A percentile compares a stretch with the other conserved stretches of the same genome.
Conservation (phyloP, 1,140 invertebrate species). For the Ruditapes philippinarum region DNA sequence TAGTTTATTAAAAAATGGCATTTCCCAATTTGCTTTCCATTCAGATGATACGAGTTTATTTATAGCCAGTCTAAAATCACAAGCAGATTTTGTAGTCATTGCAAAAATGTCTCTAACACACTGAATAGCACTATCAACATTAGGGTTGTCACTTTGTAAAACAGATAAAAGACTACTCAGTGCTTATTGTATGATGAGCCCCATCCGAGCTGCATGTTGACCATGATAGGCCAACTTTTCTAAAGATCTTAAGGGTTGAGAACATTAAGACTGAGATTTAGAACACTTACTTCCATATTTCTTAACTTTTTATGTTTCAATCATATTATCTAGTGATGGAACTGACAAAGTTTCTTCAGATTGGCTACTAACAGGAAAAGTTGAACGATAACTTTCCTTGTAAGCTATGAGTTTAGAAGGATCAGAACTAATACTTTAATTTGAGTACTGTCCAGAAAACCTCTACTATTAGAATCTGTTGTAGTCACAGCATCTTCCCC, state of each 20-base stretch:
- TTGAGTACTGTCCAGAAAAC: not conserved
- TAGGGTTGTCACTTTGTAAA: not conserved
- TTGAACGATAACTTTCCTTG: no score
- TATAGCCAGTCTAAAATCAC: no score
- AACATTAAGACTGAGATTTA: constrained; percentile 23
- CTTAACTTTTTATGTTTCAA: not conserved
- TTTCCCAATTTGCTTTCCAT: no score
- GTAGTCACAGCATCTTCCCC: no score
- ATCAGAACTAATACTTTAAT: not conserved
- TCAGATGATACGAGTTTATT: no score
- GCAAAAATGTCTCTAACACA: constrained; percentile 43
- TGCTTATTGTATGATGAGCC: constrained; percentile 12
- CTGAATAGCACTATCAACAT: no score
- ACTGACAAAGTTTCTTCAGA: no score
- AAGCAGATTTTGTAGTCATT: not conserved
- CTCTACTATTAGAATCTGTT: not conserved
- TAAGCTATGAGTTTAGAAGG: not conserved
- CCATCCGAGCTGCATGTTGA: constrained; percentile 46
- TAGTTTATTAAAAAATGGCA: no score
- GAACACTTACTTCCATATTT: not conserved
- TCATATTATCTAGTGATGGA: constrained; percentile 30
- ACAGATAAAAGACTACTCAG: constrained; percentile 31
- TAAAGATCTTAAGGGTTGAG: constrained; percentile 2
- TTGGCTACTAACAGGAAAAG: no score
- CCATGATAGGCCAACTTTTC: constrained; percentile 33